A percentile compares a stretch with the other conserved stretches of the same genome.
These are phyloP conservation scores for Nomada hirtipes DNA, from an alignment of 2,888 invertebrate genomes.

Conservation along the genomic window DNA sequence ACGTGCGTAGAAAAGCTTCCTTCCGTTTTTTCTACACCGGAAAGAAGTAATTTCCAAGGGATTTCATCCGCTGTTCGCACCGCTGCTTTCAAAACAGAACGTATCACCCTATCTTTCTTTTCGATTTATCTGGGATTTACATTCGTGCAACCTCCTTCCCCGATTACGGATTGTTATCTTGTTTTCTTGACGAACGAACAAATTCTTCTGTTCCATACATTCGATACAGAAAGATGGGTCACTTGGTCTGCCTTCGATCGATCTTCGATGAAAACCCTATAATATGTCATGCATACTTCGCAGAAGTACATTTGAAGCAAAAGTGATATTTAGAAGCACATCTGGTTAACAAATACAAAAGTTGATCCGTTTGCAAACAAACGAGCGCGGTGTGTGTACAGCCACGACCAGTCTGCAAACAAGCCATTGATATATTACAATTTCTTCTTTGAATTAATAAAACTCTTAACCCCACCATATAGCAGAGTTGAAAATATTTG, in stretches of 20 bases:
- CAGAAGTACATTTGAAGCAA: not conserved
- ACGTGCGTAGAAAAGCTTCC: slow-evolving; percentile 45
- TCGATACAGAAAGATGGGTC: not conserved
- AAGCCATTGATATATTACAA: no score
- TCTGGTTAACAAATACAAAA: no score
- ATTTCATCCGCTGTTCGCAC: slow-evolving; percentile 44
- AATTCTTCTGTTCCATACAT: not conserved
- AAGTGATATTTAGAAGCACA: no score
- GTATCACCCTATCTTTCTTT: slow-evolving; percentile 4
- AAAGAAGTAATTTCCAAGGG: slow-evolving; percentile 59
- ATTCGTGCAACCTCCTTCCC: not conserved
- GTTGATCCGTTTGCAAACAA: no score
- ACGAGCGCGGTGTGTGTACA: no score
- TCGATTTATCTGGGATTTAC: slow-evolving; percentile 26
- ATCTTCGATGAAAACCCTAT: no score
- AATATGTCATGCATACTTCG: not conserved
- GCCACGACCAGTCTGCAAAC: no score
- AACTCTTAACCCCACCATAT: no score
- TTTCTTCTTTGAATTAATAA: no score
- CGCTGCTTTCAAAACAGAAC: slow-evolving; percentile 24
- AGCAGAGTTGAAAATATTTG: no score
- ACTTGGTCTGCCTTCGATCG: no score
- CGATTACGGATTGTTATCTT: slow-evolving; percentile 16
- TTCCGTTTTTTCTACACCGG: slow-evolving; percentile 23
- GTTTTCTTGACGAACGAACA: not conserved